A percentile compares a stretch with the other conserved stretches of the same genome.
These are phyloP conservation scores for Miltochrista miniata DNA, from an alignment of 2,888 invertebrate genomes.

Conservation along the genomic window DNA sequence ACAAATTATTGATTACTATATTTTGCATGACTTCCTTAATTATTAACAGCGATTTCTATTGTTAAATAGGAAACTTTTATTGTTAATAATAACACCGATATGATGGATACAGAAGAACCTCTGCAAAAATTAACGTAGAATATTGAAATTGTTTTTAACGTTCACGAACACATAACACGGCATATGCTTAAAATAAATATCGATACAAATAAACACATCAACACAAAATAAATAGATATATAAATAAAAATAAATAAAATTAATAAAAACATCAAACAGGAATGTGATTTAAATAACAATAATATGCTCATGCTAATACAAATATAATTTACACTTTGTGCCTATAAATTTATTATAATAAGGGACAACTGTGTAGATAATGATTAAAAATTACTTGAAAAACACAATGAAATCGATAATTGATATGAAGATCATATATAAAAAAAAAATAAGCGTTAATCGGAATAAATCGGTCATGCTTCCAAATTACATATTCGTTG, in stretches of 20 bases:
- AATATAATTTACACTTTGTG: constrained; percentile 64
- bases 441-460: constrained; percentile 53
- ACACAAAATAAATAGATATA: constrained; percentile 41
- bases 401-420: constrained; percentile 45
- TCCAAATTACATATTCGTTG: constrained; percentile 35
- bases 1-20: no score
- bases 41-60: no score
- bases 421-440: constrained; percentile 41
- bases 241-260: constrained; percentile 31
- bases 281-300: constrained; percentile 35
- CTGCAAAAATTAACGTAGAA: no score
- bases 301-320: constrained; percentile 69
- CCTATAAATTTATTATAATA: constrained; percentile 42
- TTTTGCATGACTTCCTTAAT: no score
- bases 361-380: constrained; percentile 38
- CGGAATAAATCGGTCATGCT: constrained; percentile 49
- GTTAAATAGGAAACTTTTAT: no score
- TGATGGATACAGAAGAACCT: no score
- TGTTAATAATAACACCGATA: no score
- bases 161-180: not conserved
- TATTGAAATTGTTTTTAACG: constrained; percentile 5
- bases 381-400: constrained; percentile 50
- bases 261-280: constrained; percentile 26
- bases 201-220: constrained; percentile 10
- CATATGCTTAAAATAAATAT: not conserved